Conservation (phyloP, 1,140 invertebrate genomes). For the Drosophila pseudoananassae region DNA sequence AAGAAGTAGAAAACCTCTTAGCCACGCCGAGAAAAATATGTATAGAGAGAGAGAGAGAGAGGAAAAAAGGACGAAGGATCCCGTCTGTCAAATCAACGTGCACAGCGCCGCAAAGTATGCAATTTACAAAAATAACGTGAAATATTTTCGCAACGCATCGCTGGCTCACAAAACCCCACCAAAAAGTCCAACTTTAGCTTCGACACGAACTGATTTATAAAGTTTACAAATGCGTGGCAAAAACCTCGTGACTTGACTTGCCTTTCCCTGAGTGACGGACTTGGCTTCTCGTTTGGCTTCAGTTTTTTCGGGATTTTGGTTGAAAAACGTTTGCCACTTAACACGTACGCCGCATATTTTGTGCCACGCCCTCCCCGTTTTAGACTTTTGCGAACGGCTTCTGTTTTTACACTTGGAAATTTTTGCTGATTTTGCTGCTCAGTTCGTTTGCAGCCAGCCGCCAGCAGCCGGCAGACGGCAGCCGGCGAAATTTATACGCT, state of each 20-base stretch:
- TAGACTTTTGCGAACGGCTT: background rate
- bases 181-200: slow-evolving; percentile 55
- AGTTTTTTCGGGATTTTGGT: slow-evolving; percentile 52
- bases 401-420: slow-evolving; percentile 66
- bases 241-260: slow-evolving; percentile 73
- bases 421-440: slow-evolving; percentile 72
- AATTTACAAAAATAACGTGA: slow-evolving; percentile 67
- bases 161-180: slow-evolving; percentile 10
- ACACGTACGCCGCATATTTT: slow-evolving; percentile 82
- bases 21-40: background rate
- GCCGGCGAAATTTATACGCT: slow-evolving; percentile 71
- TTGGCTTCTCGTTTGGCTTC: slow-evolving; percentile 34
- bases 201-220: slow-evolving; percentile 81
- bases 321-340: slow-evolving; percentile 82
- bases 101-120: slow-evolving; percentile 57
- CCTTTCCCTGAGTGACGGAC: slow-evolving; percentile 34
- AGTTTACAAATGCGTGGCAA: slow-evolving; percentile 82
- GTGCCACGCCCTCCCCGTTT: slow-evolving; percentile 48
- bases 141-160: slow-evolving; percentile 62
- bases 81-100: slow-evolving; percentile 54
- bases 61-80: background rate
- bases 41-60: background rate
- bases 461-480: slow-evolving; percentile 23
- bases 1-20: slow-evolving; percentile 4
- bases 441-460: slow-evolving; percentile 45